These are phyloP conservation scores for Drosophila ficusphila DNA, from an alignment of 1,140 invertebrate genomes.

Conservation along the genomic window DNA sequence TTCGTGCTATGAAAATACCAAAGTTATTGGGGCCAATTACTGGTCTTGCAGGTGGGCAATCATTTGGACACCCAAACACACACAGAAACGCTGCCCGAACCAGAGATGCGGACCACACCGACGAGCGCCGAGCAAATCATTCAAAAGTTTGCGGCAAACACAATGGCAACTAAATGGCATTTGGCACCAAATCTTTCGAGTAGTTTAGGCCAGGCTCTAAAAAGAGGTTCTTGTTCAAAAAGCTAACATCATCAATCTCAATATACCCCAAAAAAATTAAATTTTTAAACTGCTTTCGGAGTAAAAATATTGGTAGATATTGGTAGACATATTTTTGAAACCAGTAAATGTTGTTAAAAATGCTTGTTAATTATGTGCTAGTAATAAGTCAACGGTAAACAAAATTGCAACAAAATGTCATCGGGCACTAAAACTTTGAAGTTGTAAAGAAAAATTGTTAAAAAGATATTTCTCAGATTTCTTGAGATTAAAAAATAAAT, in stretches of 20 bases:
- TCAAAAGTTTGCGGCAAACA: slow-evolving; percentile 31
- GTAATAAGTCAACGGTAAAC: too few species aligned
- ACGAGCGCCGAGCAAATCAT: slow-evolving; percentile 21
- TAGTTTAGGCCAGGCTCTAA: slow-evolving; percentile 1
- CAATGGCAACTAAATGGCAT: slow-evolving; percentile 28
- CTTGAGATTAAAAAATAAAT: too few species aligned
- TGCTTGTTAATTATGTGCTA: too few species aligned
- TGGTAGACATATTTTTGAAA: too few species aligned
- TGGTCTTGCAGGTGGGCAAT: slow-evolving; percentile 80
- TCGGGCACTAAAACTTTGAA: too few species aligned
- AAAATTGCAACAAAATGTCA: too few species aligned
- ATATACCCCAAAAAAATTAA: neutral
- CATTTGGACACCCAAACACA: slow-evolving; percentile 46
- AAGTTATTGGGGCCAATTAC: slow-evolving; percentile 82
- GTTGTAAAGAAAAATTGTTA: too few species aligned
- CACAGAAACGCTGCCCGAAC: slow-evolving; percentile 12
- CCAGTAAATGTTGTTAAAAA: neutral
- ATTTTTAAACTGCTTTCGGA: neutral
- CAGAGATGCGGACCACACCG: slow-evolving; percentile 1
- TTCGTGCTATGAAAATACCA: slow-evolving; percentile 74
- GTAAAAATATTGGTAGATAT: too few species aligned
- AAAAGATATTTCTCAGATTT: too few species aligned
- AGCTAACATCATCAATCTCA: neutral
- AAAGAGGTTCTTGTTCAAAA: neutral
- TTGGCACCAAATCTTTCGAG: neutral